Percentiles rank a stretch among this genome's conserved stretches.
Conservation (phyloP, 23 tunicate species). For the Halocynthia aurantium region DNA sequence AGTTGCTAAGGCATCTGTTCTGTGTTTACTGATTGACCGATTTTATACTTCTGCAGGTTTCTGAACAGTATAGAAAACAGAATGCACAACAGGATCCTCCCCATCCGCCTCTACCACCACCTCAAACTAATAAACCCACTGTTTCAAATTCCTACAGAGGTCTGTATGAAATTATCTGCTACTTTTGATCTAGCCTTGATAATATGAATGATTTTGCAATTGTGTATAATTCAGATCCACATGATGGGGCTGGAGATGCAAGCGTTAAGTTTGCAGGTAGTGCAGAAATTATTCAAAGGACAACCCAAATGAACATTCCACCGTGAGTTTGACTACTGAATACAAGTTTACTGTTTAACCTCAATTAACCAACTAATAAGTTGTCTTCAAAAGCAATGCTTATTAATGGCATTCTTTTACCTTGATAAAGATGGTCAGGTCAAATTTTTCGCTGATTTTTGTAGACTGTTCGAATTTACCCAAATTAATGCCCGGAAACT, state of each 20-base stretch:
- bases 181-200: too few relatives aligned
- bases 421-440: too few relatives aligned
- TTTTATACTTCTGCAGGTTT: conserved; percentile 4
- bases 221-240: conserved; percentile 5
- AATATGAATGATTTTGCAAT: too few relatives aligned
- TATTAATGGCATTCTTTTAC: too few relatives aligned
- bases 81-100: background rate
- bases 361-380: too few relatives aligned
- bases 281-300: conserved; percentile 89
- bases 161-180: too few relatives aligned
- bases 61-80: conserved; percentile 15
- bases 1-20: background rate
- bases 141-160: background rate
- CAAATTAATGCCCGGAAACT: too few relatives aligned
- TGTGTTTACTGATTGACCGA: background rate
- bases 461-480: too few relatives aligned
- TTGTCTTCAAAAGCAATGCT: too few relatives aligned
- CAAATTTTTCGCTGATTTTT: too few relatives aligned
- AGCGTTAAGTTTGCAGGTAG: conserved; percentile 55
- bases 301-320: conserved; percentile 73
- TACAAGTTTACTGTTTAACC: too few relatives aligned
- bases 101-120: conserved; percentile 36
- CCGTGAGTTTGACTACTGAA: conserved; percentile 28
- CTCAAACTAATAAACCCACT: conserved; percentile 42
- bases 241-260: conserved; percentile 25